Evolutionary conservation across 1,140 invertebrate species (phyloP).

Genomic region (Orchestia grillus): DNA sequence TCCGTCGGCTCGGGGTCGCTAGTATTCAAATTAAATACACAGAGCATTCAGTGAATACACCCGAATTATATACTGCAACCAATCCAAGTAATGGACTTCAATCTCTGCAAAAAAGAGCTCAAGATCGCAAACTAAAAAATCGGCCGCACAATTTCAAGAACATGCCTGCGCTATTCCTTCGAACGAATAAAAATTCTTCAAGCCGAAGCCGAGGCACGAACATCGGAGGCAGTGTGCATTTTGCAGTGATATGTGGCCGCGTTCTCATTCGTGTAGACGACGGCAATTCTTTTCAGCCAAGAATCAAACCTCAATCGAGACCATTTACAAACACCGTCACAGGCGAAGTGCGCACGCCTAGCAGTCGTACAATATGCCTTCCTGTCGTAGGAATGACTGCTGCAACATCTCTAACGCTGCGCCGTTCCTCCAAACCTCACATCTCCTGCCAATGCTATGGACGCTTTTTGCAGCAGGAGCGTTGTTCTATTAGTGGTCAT

Average conservation of each 20-base stretch:
- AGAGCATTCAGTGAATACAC: neutral
- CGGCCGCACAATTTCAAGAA: neutral
- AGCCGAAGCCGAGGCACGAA: neutral
- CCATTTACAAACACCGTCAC: neutral
- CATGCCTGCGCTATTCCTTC: neutral
- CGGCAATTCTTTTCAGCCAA: neutral
- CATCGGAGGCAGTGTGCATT: neutral
- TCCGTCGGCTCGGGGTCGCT: neutral
- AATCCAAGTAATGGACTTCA: neutral
- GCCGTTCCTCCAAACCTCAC: neutral
- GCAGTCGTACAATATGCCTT: neutral
- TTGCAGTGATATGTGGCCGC: neutral
- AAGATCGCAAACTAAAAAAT: neutral
- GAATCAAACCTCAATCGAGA: neutral
- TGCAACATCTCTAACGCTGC: neutral
- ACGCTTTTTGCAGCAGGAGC: neutral
- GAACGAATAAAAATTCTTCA: neutral
- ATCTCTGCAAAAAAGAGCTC: neutral
- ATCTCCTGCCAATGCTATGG: neutral
- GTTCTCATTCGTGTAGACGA: neutral
- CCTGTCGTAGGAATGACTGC: neutral
- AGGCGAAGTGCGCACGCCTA: neutral
- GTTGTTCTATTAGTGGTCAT: slow-evolving; percentile 35
- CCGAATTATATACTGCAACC: neutral
- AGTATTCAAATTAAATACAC: too few species aligned